Evolutionary conservation across 2,797 vertebrate species (phyloP).

Genomic region (Sitta carolinensis): DNA sequence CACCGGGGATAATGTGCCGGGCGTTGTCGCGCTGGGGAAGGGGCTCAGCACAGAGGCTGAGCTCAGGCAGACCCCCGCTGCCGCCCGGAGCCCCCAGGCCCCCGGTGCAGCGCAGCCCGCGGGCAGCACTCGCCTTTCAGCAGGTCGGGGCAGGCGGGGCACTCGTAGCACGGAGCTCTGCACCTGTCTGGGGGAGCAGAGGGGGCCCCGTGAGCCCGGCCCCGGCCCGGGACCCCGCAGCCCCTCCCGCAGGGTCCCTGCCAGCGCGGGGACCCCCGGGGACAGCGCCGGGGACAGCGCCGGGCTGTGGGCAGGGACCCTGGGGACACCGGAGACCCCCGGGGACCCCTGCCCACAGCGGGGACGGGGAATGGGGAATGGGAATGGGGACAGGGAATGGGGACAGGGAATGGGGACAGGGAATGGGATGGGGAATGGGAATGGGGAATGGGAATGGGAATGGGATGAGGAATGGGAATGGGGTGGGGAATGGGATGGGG

Average conservation of each 20-base stretch:
- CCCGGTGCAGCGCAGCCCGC: accelerated
- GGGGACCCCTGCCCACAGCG: too few relatives aligned
- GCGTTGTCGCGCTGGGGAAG: not conserved
- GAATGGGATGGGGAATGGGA: too few relatives aligned
- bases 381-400: too few relatives aligned
- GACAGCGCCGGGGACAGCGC: too few relatives aligned
- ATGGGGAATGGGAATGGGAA: not conserved
- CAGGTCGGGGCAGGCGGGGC: not conserved
- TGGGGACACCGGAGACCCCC: too few relatives aligned
- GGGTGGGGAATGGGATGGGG: too few relatives aligned
- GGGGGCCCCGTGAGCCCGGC: not conserved
- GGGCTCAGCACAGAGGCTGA: not conserved
- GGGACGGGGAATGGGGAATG: too few relatives aligned
- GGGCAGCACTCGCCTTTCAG: not conserved
- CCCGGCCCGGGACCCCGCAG: accelerated
- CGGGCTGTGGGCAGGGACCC: too few relatives aligned
- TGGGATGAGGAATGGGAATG: too few relatives aligned
- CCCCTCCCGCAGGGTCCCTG: accelerated
- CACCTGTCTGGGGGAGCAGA: not conserved
- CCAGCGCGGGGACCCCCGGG: not conserved
- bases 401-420: too few relatives aligned
- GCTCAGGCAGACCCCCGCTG: accelerated
- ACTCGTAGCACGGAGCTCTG: not conserved
- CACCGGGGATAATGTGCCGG: not conserved
- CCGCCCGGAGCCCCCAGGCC: accelerated